Base-by-base conservation (phyloP, 2,113 vertebrate species). In the Ranitomeya variabilis region DNA sequence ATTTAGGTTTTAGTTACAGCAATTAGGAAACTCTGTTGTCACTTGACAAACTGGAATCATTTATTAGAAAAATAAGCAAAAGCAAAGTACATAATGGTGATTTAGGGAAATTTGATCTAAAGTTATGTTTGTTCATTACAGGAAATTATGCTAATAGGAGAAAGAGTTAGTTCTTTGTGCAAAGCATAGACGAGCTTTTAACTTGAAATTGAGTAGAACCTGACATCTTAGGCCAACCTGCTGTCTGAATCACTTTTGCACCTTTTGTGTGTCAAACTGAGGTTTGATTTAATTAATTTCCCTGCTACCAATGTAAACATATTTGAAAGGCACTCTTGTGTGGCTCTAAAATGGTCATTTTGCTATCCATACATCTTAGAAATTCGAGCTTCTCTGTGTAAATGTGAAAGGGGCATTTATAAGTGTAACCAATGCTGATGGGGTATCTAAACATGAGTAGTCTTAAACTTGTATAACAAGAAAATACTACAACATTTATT, bases 251-350 rank as follows among this genome's bases (percentile, higher is more conserved):
- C 55, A 66, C 57, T 83, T 84, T 74, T 88, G 31, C 87, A 88
- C 87, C 87, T 84, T 88, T 88, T 88, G 87, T 88, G 81, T 88
- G 87, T 88, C 87, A 84, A 77, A 19, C 37, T 88, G 87, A 88
- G 87, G 87, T 88, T 88, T 76, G 52, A 84, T 88, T 88, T 88
- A 83, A 88, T 88, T 88, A 88, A 88, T 88, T 88, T 88, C 57
- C 82, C 71, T 66, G 21, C 59, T 21, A 77, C 87, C 71, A 84
- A 83, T 77, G 87, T 88, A 88, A 88, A 83, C 80, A 88, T 73
- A 66, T 78, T 88, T 84, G 80, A 88, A 84, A 83, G 87, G 67
- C 21, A 67, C 59, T 54, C 59, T 88, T 88, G 80, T 88, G 57
- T 84, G 74, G 67, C 76, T 83, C 16, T 77, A 78, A 77, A 83